These are phyloP conservation scores for Punctoribates punctum DNA, from an alignment of 2,888 invertebrate genomes.

Conservation along the genomic window DNA sequence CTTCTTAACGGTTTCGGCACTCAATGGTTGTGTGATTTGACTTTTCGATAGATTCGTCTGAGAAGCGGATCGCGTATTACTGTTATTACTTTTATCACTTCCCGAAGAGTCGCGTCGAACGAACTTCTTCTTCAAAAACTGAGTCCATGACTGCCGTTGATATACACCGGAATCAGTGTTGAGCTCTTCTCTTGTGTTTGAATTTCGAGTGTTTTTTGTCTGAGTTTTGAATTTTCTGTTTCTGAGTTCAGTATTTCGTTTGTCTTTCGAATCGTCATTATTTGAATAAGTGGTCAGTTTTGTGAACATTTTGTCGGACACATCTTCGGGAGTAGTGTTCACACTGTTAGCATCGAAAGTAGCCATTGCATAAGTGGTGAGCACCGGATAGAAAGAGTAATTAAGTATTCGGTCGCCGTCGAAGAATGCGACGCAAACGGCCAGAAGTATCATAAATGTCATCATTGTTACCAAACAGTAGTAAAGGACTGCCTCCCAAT, in stretches of 20 bases:
- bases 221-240: conserved; percentile 6
- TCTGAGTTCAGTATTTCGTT: conserved; percentile 20
- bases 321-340: neutral
- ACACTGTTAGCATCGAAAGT: neutral
- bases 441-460: conserved; percentile 62
- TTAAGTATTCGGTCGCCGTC: conserved; percentile 67
- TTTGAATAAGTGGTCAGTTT: neutral
- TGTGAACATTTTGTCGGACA: neutral
- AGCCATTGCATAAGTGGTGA: conserved; percentile 49
- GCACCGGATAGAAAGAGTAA: conserved; percentile 57
- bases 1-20: neutral
- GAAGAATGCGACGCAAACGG: conserved; percentile 65
- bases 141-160: conserved; percentile 36
- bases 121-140: conserved; percentile 36
- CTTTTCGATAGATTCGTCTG: conserved; percentile 8
- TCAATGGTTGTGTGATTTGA: neutral
- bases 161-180: conserved; percentile 9
- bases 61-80: conserved; percentile 11
- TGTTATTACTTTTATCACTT: conserved; percentile 38
- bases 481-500: conserved; percentile 71
- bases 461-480: conserved; percentile 63
- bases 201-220: neutral
- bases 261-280: conserved; percentile 33
- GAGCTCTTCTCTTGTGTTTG: conserved; percentile 21
- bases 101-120: conserved; percentile 33